Base-by-base conservation (phyloP, 64 coral and sea anemone species). In the Platygyra sinensis region DNA sequence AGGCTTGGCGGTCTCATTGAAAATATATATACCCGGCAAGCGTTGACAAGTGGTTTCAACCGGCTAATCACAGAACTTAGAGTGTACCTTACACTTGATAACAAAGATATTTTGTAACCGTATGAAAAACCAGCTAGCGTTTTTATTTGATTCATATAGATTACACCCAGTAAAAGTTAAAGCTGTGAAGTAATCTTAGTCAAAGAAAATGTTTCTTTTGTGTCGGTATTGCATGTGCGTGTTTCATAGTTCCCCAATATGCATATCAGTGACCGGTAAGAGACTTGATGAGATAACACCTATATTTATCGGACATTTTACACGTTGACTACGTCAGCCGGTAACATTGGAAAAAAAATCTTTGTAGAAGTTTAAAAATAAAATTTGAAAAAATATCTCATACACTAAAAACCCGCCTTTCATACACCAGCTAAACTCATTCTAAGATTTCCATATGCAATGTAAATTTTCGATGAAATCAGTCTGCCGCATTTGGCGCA, bases 11-110 rank as follows among this genome's bases (percentile, higher is more conserved):
- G 78, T 29, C 15, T 31, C 4, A 80, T 61, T 80, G 78, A 80
- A 28, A 61, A 80, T 55, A 79, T 22, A 46, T 46, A 79, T 79
- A 79, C 36, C 50, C 24, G 9, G 20, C 24, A 1, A 49, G 36
- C 50, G 76, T 27, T 79, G 76, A 79, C 76, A 79, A 59, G 76
- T 57, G 24, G 10, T 55, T 79, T 79, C 76, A 79, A 15, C 55
- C 28, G 22, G 13, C 24, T 79, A 79, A 79, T 79, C 42, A 79
- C 76, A 3, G 39, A 72, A 76, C 74, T 49, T 55, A 24, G 19
- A 79, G 65, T 25, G 22, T 24, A 29, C 24, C 13, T 22, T 50
- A 18, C 76, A 24, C 4, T 5, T 29, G 10, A 55, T 25, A 79
- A 27, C 49, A 52, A 24, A 22, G 4, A 24, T n/a, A 54, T 79